Evolutionary conservation across 1,140 invertebrate genomes (phyloP).

Genomic region (Elymnias hypermnestra): DNA sequence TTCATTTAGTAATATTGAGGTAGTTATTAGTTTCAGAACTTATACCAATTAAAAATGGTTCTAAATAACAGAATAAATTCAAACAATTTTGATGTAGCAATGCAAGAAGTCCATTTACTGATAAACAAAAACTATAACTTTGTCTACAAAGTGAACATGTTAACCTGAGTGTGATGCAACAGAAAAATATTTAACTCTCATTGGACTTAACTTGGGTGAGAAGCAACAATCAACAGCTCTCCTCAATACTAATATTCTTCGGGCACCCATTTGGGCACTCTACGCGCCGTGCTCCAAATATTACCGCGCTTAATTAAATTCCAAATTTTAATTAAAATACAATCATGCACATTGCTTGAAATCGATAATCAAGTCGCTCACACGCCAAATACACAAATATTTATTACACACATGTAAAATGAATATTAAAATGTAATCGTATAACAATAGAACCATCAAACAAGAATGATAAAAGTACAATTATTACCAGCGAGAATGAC

Average conservation of each 20-base stretch:
- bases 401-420: slow-evolving; percentile 63
- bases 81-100: slow-evolving; percentile 48
- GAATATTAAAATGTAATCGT: slow-evolving; percentile 47
- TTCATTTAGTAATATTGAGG: slow-evolving; percentile 74
- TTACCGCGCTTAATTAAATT: too few relatives aligned
- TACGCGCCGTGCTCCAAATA: too few relatives aligned
- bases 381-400: slow-evolving; percentile 61
- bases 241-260: neutral
- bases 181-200: slow-evolving; percentile 16
- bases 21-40: slow-evolving; percentile 75
- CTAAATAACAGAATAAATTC: slow-evolving; percentile 64
- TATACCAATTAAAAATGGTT: slow-evolving; percentile 72
- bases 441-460: slow-evolving; percentile 63
- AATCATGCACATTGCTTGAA: slow-evolving; percentile 45
- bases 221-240: slow-evolving; percentile 2
- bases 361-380: slow-evolving; percentile 47
- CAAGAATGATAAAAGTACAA: slow-evolving; percentile 50
- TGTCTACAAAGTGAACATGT: slow-evolving; percentile 43
- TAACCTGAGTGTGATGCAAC: slow-evolving; percentile 50
- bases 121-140: too few relatives aligned
- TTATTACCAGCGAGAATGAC: slow-evolving; percentile 50
- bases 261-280: too few relatives aligned
- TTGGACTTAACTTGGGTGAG: neutral
- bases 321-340: slow-evolving; percentile 29
- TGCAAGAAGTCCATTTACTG: slow-evolving; percentile 31